These are phyloP conservation scores for Holothuria scabra DNA, from an alignment of 53 echinoderm and acorn worm species.

Conservation along the genomic window DNA sequence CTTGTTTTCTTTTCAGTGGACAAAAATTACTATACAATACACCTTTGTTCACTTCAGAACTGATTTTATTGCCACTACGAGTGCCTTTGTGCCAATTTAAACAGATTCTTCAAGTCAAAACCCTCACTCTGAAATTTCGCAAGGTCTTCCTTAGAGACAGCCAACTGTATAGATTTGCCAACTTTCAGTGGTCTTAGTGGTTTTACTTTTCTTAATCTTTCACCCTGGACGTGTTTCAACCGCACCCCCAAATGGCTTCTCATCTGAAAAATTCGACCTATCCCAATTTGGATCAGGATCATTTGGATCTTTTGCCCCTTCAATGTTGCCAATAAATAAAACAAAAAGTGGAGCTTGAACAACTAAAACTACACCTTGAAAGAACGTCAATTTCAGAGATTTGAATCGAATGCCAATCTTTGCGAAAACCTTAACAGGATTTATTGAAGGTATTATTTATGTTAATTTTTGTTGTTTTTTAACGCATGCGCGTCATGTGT, in stretches of 20 bases:
- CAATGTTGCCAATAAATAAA: slow-evolving; percentile 27
- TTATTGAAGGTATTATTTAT: too few species aligned
- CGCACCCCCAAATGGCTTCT: not conserved
- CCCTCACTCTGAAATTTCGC: not conserved
- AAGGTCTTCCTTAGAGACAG: not conserved
- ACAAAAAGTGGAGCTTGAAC: not conserved
- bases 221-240: slow-evolving; percentile 1
- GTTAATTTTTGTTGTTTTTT: too few species aligned
- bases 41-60: not conserved
- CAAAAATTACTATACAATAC: not conserved
- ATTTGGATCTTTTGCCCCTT: not conserved
- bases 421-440: too few species aligned
- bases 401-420: too few species aligned
- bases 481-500: too few species aligned
- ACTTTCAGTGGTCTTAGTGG: not conserved
- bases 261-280: too few species aligned
- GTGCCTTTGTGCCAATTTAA: not conserved
- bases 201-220: not conserved
- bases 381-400: too few species aligned
- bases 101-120: not conserved
- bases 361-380: not conserved
- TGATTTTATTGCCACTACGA: not conserved
- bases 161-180: not conserved
- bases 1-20: not conserved
- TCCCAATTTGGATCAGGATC: slow-evolving; percentile 21